Percentiles rank a stretch among this genome's conserved stretches.
These are phyloP conservation scores for Drosophila navojoa DNA, from an alignment of 1,140 invertebrate genomes.

Conservation along the genomic window DNA sequence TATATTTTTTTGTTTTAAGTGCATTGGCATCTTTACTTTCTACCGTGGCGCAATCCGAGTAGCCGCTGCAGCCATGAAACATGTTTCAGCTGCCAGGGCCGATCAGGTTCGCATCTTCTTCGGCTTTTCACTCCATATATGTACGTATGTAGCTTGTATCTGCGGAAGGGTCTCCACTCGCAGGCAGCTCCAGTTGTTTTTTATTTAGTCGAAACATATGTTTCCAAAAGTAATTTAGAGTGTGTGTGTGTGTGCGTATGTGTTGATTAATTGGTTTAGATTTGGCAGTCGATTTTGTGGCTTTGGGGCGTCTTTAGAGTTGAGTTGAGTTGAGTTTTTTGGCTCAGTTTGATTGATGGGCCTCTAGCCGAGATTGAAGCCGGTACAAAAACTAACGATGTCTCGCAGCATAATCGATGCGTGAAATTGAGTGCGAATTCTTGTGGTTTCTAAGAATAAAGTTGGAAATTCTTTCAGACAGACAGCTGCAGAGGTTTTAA, in stretches of 20 bases:
- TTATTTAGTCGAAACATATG: constrained; percentile 72
- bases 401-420: constrained; percentile 4
- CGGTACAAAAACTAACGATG: background rate
- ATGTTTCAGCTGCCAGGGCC: constrained; percentile 70
- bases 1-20: constrained; percentile 41
- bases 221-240: constrained; percentile 40
- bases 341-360: constrained; percentile 35
- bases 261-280: constrained; percentile 79
- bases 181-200: constrained; percentile 42
- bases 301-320: constrained; percentile 29
- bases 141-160: background rate
- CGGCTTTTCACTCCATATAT: constrained; percentile 28
- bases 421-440: background rate
- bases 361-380: constrained; percentile 25
- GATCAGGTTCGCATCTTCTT: constrained; percentile 61
- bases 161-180: constrained; percentile 29
- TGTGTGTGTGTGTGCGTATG: constrained; percentile 23
- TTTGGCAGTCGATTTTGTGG: constrained; percentile 52
- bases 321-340: background rate
- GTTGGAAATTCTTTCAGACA: background rate
- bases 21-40: constrained; percentile 77
- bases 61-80: constrained; percentile 48
- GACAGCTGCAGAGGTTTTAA: background rate
- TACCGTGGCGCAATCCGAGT: constrained; percentile 42
- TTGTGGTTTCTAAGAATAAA: background rate